phyloP scores from a whole-genome alignment of 2,797 vertebrate species.

The Lithobates pipiens region DNA sequence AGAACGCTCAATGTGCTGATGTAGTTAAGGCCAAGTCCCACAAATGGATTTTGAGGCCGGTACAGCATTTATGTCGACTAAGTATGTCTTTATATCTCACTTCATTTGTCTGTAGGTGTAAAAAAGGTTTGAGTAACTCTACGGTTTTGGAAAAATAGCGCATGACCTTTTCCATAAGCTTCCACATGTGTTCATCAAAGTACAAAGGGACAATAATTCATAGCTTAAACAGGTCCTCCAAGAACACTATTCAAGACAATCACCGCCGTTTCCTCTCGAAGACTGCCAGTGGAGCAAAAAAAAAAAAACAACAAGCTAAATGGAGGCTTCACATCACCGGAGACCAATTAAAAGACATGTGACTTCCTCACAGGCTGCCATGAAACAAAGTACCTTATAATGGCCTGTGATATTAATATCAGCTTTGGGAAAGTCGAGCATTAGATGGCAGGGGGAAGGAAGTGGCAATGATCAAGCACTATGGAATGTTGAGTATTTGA shows the following conservation, averaged over 20 bases:
- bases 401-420: conserved; percentile 99
- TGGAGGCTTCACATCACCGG: conserved; percentile 84
- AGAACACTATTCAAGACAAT: conserved; percentile 81
- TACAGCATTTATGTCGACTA: conserved; percentile 9
- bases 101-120: conserved; percentile 53
- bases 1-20: conserved; percentile 7
- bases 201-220: conserved; percentile 82
- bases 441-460: conserved; percentile 84
- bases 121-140: conserved; percentile 41
- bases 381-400: conserved; percentile 99
- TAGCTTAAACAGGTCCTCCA: conserved; percentile 85
- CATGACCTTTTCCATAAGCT: conserved; percentile 60
- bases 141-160: conserved; percentile 39
- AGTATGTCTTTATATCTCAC: conserved; percentile 45
- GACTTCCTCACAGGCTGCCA: conserved; percentile 97
- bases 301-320: conserved; percentile 91
- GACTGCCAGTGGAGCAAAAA: conserved; percentile 85
- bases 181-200: conserved; percentile 79
- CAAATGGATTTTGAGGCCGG: conserved; percentile 11
- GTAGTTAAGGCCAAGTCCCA: background rate
- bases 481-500: conserved; percentile 89
- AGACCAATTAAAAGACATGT: conserved; percentile 95
- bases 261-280: conserved; percentile 93
- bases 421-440: conserved; percentile 93
- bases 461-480: conserved; percentile 84